These are phyloP conservation scores for Tholera decimalis DNA, from an alignment of 2,888 invertebrate species.

Conservation along the genomic window DNA sequence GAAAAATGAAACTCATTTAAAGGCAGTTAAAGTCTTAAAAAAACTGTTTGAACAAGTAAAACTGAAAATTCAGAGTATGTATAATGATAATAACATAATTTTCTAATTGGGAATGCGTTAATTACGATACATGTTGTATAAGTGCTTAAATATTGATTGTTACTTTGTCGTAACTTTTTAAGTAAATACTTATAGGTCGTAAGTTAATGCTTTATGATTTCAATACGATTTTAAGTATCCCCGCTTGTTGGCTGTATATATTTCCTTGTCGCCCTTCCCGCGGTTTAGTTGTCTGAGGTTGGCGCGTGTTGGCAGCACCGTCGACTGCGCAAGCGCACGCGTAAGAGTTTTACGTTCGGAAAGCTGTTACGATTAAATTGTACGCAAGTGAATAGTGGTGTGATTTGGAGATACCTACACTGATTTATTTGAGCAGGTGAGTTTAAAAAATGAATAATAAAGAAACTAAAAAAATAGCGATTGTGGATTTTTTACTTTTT, in stretches of 20 bases:
- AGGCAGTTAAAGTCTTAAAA: too few relatives aligned
- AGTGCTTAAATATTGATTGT: not conserved
- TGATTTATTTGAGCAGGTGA: conserved; percentile 39
- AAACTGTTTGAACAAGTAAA: too few relatives aligned
- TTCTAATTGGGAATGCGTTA: too few relatives aligned
- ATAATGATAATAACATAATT: not conserved
- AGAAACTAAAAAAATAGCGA: too few relatives aligned
- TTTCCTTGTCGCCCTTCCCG: conserved; percentile 75
- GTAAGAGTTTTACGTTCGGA: conserved; percentile 44
- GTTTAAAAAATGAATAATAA: conserved; percentile 1
- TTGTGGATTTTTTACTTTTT: not conserved
- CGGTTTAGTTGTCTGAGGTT: conserved; percentile 75
- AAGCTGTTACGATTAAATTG: conserved; percentile 42
- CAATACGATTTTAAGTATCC: conserved; percentile 62
- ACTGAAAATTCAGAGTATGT: too few relatives aligned
- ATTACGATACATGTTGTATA: too few relatives aligned
- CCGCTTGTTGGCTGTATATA: conserved; percentile 75
- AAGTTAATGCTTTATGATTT: conserved; percentile 12
- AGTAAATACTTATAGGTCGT: not conserved
- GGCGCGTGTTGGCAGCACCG: conserved; percentile 63
- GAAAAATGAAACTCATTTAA: too few relatives aligned
- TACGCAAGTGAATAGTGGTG: conserved; percentile 44
- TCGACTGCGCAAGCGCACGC: conserved; percentile 70
- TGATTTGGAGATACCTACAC: conserved; percentile 42
- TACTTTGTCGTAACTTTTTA: conserved; percentile 2